Evolutionary conservation across 2,797 vertebrate species (phyloP).

Genomic region (Parauchenoglanis ngamensis): DNA sequence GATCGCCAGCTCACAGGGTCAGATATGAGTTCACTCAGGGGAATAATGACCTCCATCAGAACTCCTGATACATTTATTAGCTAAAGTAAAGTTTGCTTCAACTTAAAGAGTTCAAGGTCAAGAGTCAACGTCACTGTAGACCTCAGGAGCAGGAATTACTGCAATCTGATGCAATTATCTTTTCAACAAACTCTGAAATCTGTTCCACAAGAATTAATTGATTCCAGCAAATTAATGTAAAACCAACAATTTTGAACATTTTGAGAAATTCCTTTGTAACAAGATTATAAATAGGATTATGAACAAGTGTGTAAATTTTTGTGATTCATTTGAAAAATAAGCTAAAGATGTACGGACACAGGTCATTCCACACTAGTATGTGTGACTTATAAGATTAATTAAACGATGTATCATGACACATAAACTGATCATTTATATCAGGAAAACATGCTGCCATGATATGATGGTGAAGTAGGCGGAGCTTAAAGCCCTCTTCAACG

Average conservation of each 20-base stretch:
- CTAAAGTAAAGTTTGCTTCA: background rate
- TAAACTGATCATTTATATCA: background rate
- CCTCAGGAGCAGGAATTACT: background rate
- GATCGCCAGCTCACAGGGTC: constrained; percentile 75
- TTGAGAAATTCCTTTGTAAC: too few relatives aligned
- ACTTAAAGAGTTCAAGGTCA: too few relatives aligned
- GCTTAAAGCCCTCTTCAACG: background rate
- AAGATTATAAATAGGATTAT: background rate
- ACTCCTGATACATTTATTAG: background rate
- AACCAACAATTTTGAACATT: background rate
- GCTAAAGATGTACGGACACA: background rate
- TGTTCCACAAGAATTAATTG: background rate
- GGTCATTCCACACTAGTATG: background rate
- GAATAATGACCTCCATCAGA: too few relatives aligned
- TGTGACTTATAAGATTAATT: background rate
- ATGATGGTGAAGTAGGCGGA: background rate
- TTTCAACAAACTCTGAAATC: background rate
- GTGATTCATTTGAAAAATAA: background rate
- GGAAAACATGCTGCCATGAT: background rate
- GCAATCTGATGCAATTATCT: background rate
- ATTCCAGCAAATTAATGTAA: background rate
- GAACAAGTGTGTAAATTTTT: background rate
- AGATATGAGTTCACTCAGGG: background rate
- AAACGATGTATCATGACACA: background rate
- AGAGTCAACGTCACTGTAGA: too few relatives aligned